A percentile compares a stretch with the other conserved stretches of the same genome.
Evolutionary conservation across 2,113 vertebrate species (phyloP).

Genomic region (Thamnophis sirtalis): DNA sequence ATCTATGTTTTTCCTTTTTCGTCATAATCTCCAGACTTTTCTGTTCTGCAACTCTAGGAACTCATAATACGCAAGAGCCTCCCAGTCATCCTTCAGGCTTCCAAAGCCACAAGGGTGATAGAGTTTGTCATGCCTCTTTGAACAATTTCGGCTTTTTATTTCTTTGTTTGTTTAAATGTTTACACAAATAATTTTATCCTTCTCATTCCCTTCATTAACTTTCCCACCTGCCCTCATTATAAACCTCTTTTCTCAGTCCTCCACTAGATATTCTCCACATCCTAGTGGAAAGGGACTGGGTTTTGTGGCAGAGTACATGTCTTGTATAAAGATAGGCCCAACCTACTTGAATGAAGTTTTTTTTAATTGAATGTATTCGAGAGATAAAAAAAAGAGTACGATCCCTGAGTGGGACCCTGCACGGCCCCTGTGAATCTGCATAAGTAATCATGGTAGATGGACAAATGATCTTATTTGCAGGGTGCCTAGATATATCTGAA

Average conservation of each 20-base stretch:
- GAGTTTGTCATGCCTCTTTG: background rate
- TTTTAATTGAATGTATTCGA: background rate
- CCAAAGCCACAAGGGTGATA: background rate
- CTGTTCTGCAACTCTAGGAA: background rate
- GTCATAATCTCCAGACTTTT: background rate
- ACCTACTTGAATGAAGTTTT: background rate
- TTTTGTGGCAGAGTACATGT: background rate
- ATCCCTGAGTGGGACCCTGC: background rate
- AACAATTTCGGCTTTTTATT: background rate
- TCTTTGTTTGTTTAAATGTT: background rate
- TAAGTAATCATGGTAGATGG: background rate
- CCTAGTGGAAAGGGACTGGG: background rate
- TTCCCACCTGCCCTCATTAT: background rate
- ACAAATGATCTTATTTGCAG: background rate
- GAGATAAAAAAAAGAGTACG: background rate
- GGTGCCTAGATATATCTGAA: background rate
- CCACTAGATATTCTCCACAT: background rate
- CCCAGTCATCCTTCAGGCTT: background rate
- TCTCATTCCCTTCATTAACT: background rate
- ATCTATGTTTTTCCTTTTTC: background rate
- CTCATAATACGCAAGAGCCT: background rate
- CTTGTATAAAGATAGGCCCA: background rate
- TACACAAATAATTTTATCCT: background rate
- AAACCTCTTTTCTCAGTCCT: background rate
- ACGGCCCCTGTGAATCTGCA: background rate